A percentile compares a stretch with the other conserved stretches of the same genome.
These are phyloP conservation scores for Apocheima hispidaria DNA, from an alignment of 2,888 invertebrate genomes.

Conservation along the genomic window DNA sequence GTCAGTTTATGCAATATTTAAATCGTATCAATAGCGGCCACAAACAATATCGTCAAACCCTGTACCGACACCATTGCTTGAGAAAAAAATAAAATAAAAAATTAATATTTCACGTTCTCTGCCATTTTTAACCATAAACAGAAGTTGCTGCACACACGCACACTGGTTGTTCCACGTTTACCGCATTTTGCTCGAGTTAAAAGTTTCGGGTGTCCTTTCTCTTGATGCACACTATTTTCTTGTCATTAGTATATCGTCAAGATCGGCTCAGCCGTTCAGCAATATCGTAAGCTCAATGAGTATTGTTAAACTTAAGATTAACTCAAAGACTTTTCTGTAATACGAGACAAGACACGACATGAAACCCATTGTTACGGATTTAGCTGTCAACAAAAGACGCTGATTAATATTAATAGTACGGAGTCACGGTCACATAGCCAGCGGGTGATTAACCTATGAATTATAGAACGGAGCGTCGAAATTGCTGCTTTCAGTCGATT, in stretches of 20 bases:
- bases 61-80: neutral
- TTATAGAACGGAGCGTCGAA: conserved; percentile 46
- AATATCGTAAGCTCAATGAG: neutral
- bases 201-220: no score
- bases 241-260: no score
- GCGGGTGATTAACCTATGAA: conserved; percentile 74
- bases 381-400: conserved; percentile 58
- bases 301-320: neutral
- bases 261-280: neutral
- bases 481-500: conserved; percentile 64
- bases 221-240: neutral
- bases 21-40: conserved; percentile 27
- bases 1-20: conserved; percentile 27
- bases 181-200: neutral
- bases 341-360: conserved; percentile 20
- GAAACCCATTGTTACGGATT: conserved; percentile 41
- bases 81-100: no score
- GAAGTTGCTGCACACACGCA: no score
- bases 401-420: conserved; percentile 59
- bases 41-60: conserved; percentile 14
- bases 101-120: no score
- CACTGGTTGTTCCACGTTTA: no score
- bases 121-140: no score
- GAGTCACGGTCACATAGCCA: conserved; percentile 57
- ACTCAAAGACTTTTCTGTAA: neutral